Evolutionary conservation across 2,888 invertebrate species (phyloP).

Genomic region (Anoncus sp.): DNA sequence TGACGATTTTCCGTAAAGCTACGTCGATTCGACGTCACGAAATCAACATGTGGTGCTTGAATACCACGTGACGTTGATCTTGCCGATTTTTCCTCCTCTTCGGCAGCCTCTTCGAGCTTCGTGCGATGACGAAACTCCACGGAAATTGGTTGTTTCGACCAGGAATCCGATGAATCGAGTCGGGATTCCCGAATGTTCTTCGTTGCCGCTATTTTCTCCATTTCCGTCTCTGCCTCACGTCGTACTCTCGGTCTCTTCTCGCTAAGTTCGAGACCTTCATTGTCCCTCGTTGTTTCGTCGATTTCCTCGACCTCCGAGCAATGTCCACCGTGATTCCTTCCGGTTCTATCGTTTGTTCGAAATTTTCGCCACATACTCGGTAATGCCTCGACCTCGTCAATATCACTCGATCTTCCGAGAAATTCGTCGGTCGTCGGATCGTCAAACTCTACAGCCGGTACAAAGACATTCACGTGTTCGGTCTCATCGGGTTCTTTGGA

Average conservation of each 20-base stretch:
- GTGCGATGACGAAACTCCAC: slow-evolving; percentile 76
- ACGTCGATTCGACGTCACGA: slow-evolving; percentile 77
- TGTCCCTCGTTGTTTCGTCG: neutral
- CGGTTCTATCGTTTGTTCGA: slow-evolving; percentile 39
- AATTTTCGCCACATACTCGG: slow-evolving; percentile 57
- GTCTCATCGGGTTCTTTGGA: slow-evolving; percentile 63
- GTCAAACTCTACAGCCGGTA: slow-evolving; percentile 51
- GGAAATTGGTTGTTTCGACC: slow-evolving; percentile 78
- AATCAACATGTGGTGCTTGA: slow-evolving; percentile 77
- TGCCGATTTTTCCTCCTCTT: slow-evolving; percentile 64
- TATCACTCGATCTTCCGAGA: slow-evolving; percentile 40
- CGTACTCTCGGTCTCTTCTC: slow-evolving; percentile 37
- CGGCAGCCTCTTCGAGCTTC: slow-evolving; percentile 65
- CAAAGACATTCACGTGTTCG: slow-evolving; percentile 25
- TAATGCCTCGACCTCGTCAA: slow-evolving; percentile 64
- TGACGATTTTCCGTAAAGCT: slow-evolving; percentile 75
- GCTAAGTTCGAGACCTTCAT: neutral
- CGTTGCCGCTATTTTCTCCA: slow-evolving; percentile 75
- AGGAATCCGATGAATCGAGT: slow-evolving; percentile 74
- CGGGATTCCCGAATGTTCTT: slow-evolving; percentile 76
- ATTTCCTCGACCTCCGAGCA: slow-evolving; percentile 59
- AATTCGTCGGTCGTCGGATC: slow-evolving; percentile 59
- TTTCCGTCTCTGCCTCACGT: slow-evolving; percentile 65
- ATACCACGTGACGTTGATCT: slow-evolving; percentile 63
- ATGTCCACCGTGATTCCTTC: slow-evolving; percentile 33